A percentile compares a stretch with the other conserved stretches of the same genome.
Evolutionary conservation across 2,888 invertebrate species (phyloP).

Genomic region (Girardia tigrina): DNA sequence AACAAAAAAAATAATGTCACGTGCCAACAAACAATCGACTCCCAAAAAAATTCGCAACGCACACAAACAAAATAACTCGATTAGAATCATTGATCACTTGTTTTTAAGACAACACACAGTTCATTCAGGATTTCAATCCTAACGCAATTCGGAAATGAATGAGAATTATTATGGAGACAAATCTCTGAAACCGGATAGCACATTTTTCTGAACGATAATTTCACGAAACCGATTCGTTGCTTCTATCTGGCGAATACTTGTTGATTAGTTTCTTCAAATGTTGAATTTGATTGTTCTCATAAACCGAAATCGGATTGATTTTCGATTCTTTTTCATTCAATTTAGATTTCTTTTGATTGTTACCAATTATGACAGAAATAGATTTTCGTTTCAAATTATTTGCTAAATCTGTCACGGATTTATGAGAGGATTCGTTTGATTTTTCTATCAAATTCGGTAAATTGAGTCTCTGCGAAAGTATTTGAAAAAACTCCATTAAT

Average conservation of each 20-base stretch:
- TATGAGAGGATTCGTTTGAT: too few species aligned
- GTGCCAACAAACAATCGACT: too few species aligned
- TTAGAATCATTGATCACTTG: too few species aligned
- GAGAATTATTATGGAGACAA: constrained; percentile 46
- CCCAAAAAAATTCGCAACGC: too few species aligned
- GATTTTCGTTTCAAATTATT: constrained; percentile 14
- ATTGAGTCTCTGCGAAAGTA: too few species aligned
- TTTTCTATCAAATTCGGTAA: too few species aligned
- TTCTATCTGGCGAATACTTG: constrained; percentile 49
- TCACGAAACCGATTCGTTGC: constrained; percentile 52
- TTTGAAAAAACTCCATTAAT: neutral
- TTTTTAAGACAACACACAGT: too few species aligned
- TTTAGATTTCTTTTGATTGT: neutral
- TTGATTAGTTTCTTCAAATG: constrained; percentile 36
- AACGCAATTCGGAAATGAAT: neutral
- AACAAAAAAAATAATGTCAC: too few species aligned
- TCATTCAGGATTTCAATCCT: too few species aligned
- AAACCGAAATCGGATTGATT: neutral
- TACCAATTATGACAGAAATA: neutral
- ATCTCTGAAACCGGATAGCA: constrained; percentile 55
- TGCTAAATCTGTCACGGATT: too few species aligned
- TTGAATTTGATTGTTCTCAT: neutral
- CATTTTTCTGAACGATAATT: constrained; percentile 55
- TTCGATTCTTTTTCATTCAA: neutral
- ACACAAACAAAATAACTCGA: too few species aligned